Evolutionary conservation across 2,888 invertebrate genomes (phyloP).

Genomic region (Drosophila pseudotakahashii): DNA sequence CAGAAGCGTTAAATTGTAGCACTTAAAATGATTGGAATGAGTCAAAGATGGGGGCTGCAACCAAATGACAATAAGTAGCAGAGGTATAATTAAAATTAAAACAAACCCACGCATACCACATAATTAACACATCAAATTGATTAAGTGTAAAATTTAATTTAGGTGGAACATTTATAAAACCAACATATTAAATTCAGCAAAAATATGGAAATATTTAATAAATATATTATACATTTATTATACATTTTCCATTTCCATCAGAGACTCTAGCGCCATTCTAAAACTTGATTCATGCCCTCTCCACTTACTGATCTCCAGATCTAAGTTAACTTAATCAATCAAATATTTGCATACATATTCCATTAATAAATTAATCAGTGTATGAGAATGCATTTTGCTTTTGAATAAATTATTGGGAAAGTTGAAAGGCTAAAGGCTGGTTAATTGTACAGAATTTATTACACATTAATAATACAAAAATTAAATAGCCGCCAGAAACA

Average conservation of each 20-base stretch:
- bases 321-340: conserved; percentile 7
- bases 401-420: conserved; percentile 8
- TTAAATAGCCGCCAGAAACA: background rate
- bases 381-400: background rate
- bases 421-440: conserved; percentile 1
- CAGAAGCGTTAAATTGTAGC: conserved; percentile 60
- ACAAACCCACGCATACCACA: too few relatives aligned
- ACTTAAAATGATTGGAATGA: conserved; percentile 46
- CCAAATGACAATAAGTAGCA: conserved; percentile 1
- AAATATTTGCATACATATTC: conserved; percentile 40
- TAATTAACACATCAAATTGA: background rate
- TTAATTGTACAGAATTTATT: background rate
- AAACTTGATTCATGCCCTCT: background rate
- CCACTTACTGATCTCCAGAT: conserved; percentile 18
- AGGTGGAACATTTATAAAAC: background rate
- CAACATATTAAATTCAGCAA: background rate
- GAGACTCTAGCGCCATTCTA: background rate
- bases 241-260: too few relatives aligned
- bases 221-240: too few relatives aligned
- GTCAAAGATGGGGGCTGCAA: conserved; percentile 1
- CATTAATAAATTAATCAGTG: conserved; percentile 34
- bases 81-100: conserved; percentile 4
- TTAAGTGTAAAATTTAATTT: background rate
- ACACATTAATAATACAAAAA: background rate
- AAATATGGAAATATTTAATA: background rate